phyloP scores from a whole-genome alignment of 2,888 invertebrate species.

The Auanema freiburgensis region DNA sequence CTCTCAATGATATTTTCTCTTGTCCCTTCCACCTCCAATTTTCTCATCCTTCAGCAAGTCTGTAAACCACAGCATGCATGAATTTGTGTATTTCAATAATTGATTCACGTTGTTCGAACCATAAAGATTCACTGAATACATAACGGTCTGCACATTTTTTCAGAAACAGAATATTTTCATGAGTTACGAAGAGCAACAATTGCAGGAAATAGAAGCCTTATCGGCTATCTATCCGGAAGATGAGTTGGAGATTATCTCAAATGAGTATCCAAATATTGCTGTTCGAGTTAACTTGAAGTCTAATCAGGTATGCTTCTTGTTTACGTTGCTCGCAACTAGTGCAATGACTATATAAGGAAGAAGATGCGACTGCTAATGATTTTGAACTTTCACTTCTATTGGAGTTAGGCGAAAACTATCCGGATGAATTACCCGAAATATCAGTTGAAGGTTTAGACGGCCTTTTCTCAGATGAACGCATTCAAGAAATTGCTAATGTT shows the following conservation, averaged over 20 bases:
- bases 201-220: slow-evolving; percentile 45
- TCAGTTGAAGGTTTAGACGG: slow-evolving; percentile 47
- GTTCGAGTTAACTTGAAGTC: slow-evolving; percentile 37
- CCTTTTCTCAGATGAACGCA: slow-evolving; percentile 38
- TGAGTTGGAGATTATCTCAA: slow-evolving; percentile 27
- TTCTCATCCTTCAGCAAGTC: no score
- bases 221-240: slow-evolving; percentile 45
- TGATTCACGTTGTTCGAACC: background rate
- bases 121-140: no score
- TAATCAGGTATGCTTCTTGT: slow-evolving; percentile 25
- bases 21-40: no score
- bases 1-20: no score
- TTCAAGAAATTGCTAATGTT: slow-evolving; percentile 8
- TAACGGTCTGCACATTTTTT: background rate
- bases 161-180: slow-evolving; percentile 16
- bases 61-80: no score
- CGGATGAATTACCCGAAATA: slow-evolving; percentile 51
- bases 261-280: slow-evolving; percentile 35
- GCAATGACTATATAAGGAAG: slow-evolving; percentile 1
- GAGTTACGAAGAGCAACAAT: slow-evolving; percentile 39
- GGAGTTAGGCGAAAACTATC: slow-evolving; percentile 52
- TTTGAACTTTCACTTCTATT: slow-evolving; percentile 30
- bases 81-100: no score
- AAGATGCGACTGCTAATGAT: slow-evolving; percentile 23
- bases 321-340: background rate